Evolutionary conservation across 2,797 vertebrate genomes (phyloP).

Genomic region (Phoxinus dragarum): DNA sequence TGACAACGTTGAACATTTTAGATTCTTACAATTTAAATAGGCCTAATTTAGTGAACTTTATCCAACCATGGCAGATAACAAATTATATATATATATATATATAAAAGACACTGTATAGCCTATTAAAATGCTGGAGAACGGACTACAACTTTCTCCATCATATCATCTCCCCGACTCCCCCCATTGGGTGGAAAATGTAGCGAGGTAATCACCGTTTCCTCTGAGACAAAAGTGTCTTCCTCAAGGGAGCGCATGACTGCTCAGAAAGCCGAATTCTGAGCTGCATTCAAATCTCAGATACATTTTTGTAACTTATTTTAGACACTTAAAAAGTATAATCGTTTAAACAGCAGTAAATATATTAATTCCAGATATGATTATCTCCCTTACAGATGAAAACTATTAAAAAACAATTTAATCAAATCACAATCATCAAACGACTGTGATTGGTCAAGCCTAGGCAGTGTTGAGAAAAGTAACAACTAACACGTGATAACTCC

Average conservation of each 20-base stretch:
- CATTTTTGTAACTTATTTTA: not conserved
- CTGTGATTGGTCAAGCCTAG: not conserved
- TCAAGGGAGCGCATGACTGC: slow-evolving; percentile 8
- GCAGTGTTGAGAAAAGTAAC: not conserved
- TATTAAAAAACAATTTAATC: too few species aligned
- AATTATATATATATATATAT: not conserved
- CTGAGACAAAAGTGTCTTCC: not conserved
- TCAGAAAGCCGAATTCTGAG: not conserved
- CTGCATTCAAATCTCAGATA: not conserved
- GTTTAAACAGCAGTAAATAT: not conserved
- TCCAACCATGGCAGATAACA: not conserved
- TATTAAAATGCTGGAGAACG: not conserved
- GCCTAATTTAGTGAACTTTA: not conserved
- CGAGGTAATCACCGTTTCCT: not conserved
- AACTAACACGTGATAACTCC: not conserved
- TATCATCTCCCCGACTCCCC: not conserved
- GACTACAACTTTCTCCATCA: not conserved
- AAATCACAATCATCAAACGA: not conserved
- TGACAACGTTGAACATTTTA: not conserved
- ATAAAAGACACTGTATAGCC: not conserved
- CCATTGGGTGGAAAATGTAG: not conserved
- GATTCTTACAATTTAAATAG: not conserved
- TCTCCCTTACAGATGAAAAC: too few species aligned
- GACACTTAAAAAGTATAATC: not conserved
- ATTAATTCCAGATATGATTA: not conserved